These are phyloP conservation scores for Prionace glauca DNA, from an alignment of 2,797 vertebrate species.

Conservation along the genomic window DNA sequence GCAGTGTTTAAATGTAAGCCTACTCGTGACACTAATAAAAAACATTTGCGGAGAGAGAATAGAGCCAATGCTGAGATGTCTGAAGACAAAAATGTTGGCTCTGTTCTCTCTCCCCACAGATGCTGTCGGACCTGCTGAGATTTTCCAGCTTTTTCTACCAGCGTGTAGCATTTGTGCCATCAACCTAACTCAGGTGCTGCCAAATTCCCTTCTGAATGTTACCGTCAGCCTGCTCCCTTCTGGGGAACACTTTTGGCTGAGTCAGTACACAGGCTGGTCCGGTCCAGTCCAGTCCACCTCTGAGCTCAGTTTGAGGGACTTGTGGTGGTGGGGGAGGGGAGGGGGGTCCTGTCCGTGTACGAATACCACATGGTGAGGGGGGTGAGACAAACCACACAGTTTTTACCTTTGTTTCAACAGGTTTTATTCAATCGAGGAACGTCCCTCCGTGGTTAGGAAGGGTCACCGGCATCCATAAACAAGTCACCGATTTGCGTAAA, in stretches of 20 bases:
- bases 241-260: background rate
- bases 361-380: background rate
- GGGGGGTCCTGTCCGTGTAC: too few species aligned
- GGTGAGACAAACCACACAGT: constrained; percentile 41
- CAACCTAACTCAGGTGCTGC: background rate
- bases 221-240: background rate
- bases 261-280: background rate
- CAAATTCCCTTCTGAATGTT: background rate
- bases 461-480: constrained; percentile 78
- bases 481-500: constrained; percentile 67
- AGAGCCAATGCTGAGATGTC: too few species aligned
- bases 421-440: constrained; percentile 90
- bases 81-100: too few species aligned
- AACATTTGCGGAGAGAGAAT: too few species aligned
- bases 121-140: too few species aligned
- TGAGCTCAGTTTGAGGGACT: background rate
- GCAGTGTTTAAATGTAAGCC: too few species aligned
- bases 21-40: too few species aligned
- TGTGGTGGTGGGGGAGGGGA: too few species aligned
- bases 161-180: background rate
- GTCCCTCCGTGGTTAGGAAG: constrained; percentile 89
- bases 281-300: background rate
- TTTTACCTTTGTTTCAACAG: constrained; percentile 58
- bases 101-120: too few species aligned
- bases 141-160: too few species aligned